These are phyloP conservation scores for Pterophyllum scalare DNA, from an alignment of 2,113 vertebrate species.

Conservation along the genomic window DNA sequence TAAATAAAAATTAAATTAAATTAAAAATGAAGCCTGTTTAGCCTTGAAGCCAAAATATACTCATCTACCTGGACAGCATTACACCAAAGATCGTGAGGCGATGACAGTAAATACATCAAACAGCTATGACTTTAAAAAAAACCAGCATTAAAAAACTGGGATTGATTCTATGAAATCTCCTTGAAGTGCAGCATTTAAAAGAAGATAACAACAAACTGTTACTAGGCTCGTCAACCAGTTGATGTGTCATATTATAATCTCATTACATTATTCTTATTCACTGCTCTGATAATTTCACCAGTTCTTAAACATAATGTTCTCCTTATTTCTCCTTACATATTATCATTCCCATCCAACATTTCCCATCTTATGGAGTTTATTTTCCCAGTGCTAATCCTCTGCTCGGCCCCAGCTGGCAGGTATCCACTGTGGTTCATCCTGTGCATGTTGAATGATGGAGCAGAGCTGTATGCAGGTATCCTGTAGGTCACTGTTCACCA, in stretches of 20 bases:
- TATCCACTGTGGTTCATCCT: constrained; percentile 90
- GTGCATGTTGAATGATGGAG: constrained; percentile 82
- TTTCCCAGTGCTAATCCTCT: constrained; percentile 21
- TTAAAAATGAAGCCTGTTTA: not conserved
- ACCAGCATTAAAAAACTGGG: not conserved
- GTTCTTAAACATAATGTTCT: not conserved
- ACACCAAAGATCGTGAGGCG: not conserved
- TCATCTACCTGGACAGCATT: not conserved
- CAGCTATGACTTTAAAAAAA: not conserved
- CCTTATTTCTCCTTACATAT: not conserved
- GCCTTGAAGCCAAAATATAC: not conserved
- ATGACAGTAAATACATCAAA: not conserved
- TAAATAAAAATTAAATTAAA: no score
- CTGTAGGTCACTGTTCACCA: constrained; percentile 88
- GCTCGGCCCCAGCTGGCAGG: constrained; percentile 84
- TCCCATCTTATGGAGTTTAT: not conserved
- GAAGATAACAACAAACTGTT: not conserved
- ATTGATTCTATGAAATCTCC: not conserved
- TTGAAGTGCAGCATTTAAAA: not conserved
- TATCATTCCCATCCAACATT: not conserved
- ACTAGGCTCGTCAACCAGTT: not conserved
- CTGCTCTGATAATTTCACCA: not conserved
- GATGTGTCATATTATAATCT: not conserved
- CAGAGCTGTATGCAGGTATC: constrained; percentile 84
- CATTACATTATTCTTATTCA: not conserved